These are phyloP conservation scores for Epinephelus cyanopodus DNA, from an alignment of 2,113 vertebrate species.

Conservation along the genomic window DNA sequence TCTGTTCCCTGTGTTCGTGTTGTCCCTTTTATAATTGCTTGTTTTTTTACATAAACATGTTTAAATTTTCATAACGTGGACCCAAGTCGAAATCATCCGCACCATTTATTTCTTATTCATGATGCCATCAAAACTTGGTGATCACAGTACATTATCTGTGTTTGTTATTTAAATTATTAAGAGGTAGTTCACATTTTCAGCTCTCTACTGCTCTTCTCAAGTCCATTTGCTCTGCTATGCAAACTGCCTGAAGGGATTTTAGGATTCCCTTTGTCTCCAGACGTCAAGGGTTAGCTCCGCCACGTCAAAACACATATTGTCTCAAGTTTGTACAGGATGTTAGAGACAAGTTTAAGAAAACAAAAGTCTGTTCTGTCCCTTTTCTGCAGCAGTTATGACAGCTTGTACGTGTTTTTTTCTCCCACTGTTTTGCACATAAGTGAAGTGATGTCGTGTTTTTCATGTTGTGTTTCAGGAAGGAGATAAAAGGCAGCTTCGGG, in stretches of 20 bases:
- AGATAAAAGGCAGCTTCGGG: conserved; percentile 92
- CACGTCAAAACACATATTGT: conserved; percentile 40
- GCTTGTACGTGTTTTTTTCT: neutral
- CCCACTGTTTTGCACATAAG: neutral
- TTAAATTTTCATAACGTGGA: conserved; percentile 70
- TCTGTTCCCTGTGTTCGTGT: neutral
- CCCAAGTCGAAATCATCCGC: conserved; percentile 54
- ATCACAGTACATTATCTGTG: conserved; percentile 69
- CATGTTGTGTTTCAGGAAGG: conserved; percentile 89
- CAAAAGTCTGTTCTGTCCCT: neutral
- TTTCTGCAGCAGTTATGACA: neutral
- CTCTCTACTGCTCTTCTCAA: conserved; percentile 24
- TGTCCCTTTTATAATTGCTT: conserved; percentile 33
- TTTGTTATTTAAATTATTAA: conserved; percentile 80
- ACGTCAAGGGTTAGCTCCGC: conserved; percentile 12
- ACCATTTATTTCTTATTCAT: conserved; percentile 75
- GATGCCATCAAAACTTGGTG: conserved; percentile 65
- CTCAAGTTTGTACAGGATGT: conserved; percentile 20
- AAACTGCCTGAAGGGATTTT: conserved; percentile 39
- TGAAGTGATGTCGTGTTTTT: conserved; percentile 23
- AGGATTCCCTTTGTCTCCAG: conserved; percentile 30
- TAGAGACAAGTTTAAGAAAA: neutral
- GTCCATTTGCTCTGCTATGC: conserved; percentile 40
- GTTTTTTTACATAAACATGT: conserved; percentile 51
- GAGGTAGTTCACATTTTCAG: conserved; percentile 37